A percentile compares a stretch with the other conserved stretches of the same genome.
phyloP scores from a whole-genome alignment of 1,140 invertebrate species.

The Manduca sexta region DNA sequence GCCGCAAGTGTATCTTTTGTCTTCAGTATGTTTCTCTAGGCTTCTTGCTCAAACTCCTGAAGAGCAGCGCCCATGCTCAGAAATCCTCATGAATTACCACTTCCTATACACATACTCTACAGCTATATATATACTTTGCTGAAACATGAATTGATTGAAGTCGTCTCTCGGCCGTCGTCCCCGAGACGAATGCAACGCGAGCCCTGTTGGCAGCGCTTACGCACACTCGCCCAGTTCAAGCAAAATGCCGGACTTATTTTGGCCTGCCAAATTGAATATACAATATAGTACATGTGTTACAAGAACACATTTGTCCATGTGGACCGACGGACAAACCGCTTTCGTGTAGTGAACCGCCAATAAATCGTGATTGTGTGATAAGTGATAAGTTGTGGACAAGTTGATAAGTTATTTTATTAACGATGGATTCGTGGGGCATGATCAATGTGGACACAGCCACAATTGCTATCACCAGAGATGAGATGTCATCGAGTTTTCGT shows the following conservation, averaged over 20 bases:
- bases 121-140: too few species aligned
- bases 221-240: constrained; percentile 54
- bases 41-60: neutral
- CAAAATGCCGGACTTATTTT: constrained; percentile 73
- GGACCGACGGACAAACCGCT: too few species aligned
- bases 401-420: constrained; percentile 12
- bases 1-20: too few species aligned
- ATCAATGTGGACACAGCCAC: constrained; percentile 76
- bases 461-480: constrained; percentile 76
- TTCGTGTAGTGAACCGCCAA: too few species aligned
- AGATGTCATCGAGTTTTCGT: constrained; percentile 72
- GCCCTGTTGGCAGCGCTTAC: constrained; percentile 47
- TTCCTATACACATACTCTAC: too few species aligned
- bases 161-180: too few species aligned
- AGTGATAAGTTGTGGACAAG: too few species aligned
- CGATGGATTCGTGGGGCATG: constrained; percentile 79
- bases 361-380: too few species aligned
- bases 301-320: neutral
- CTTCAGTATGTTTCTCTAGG: too few species aligned
- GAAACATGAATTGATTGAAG: too few species aligned
- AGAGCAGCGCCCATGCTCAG: too few species aligned
- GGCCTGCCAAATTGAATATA: constrained; percentile 69
- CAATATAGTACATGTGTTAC: constrained; percentile 34
- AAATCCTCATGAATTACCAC: too few species aligned
- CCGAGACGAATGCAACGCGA: constrained; percentile 50